Evolutionary conservation across 1,140 invertebrate species (phyloP).

Genomic region (Papilio machaon): DNA sequence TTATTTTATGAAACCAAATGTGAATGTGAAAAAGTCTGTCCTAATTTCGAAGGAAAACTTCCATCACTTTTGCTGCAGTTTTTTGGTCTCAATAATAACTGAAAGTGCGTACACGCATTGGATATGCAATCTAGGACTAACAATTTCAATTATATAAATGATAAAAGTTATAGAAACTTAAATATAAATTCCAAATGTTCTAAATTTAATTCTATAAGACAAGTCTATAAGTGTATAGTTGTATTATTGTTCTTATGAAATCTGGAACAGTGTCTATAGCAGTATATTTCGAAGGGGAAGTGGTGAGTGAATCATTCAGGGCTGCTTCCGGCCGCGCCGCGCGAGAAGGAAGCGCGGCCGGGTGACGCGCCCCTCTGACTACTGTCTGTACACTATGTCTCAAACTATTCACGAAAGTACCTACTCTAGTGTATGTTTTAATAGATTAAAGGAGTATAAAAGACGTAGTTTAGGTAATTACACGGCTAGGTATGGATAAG

Average conservation of each 20-base stretch:
- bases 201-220: too few species aligned
- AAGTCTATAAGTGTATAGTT: not conserved
- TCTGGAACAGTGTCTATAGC: not conserved
- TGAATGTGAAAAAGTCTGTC: too few species aligned
- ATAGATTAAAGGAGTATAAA: not conserved
- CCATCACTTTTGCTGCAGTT: too few species aligned
- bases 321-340: conserved; percentile 21
- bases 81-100: too few species aligned
- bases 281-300: conserved; percentile 26
- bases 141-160: too few species aligned
- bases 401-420: not conserved
- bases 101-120: too few species aligned
- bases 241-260: not conserved
- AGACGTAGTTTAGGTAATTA: not conserved
- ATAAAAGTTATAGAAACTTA: too few species aligned
- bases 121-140: too few species aligned
- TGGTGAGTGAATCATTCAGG: conserved; percentile 27
- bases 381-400: not conserved
- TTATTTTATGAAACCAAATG: too few species aligned
- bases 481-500: too few species aligned
- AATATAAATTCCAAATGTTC: too few species aligned
- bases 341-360: conserved; percentile 26
- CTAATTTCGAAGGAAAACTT: too few species aligned
- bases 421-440: not conserved
- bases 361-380: not conserved